Evolutionary conservation across 2,113 vertebrate species (phyloP).

Genomic region (Cavia aperea): DNA sequence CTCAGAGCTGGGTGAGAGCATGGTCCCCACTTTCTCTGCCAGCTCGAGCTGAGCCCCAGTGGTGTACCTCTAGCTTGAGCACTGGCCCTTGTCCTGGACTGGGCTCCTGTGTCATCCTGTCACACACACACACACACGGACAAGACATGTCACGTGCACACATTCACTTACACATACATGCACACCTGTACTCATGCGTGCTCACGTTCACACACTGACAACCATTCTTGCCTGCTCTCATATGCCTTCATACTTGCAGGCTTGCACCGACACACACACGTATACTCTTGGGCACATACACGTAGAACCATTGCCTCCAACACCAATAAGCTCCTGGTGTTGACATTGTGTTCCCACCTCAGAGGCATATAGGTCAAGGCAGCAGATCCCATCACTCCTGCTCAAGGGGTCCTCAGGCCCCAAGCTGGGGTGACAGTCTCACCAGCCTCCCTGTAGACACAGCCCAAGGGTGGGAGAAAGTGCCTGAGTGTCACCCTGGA

Average conservation of each 20-base stretch:
- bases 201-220: neutral
- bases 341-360: neutral
- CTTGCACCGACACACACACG: neutral
- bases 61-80: neutral
- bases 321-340: neutral
- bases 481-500: neutral
- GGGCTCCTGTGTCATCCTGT: neutral
- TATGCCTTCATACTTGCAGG: neutral
- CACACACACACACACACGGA: neutral
- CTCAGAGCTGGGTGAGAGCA: neutral
- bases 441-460: neutral
- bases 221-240: neutral
- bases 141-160: neutral
- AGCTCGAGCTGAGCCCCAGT: neutral
- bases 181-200: rapidly evolving
- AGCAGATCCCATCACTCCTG: neutral
- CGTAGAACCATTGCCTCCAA: neutral
- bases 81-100: neutral
- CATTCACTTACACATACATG: neutral
- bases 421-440: too few relatives aligned
- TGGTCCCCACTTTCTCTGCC: neutral
- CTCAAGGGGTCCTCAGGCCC: neutral
- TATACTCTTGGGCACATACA: too few relatives aligned
- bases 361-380: neutral
- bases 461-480: neutral